These are phyloP conservation scores for Colistium nudipinnis DNA, from an alignment of 2,113 vertebrate genomes.

Conservation along the genomic window DNA sequence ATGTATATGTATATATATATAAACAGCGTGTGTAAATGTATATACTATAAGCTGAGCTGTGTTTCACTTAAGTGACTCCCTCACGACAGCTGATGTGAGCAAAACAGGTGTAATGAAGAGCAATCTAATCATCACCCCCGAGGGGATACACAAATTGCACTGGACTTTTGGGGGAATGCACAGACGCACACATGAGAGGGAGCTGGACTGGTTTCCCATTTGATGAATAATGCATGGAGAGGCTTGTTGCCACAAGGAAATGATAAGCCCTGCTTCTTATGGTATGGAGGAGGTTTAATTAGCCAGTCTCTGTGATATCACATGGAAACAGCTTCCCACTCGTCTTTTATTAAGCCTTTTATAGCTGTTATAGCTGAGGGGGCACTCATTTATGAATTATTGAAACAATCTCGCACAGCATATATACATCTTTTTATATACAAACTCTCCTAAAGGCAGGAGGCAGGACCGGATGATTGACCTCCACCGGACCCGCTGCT, in stretches of 20 bases:
- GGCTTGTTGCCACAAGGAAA: constrained; percentile 68
- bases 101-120: constrained; percentile 56
- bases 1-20: constrained; percentile 13
- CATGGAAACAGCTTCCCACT: constrained; percentile 72
- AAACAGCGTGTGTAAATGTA: too few species aligned
- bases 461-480: constrained; percentile 45
- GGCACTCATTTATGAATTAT: constrained; percentile 71
- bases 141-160: constrained; percentile 43
- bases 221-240: constrained; percentile 74
- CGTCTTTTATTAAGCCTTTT: constrained; percentile 72
- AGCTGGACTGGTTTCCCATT: constrained; percentile 47
- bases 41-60: constrained; percentile 20
- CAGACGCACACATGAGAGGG: constrained; percentile 21
- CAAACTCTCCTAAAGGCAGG: constrained; percentile 42
- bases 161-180: constrained; percentile 7
- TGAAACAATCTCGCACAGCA: constrained; percentile 55
- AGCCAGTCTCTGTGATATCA: constrained; percentile 73
- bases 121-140: constrained; percentile 66
- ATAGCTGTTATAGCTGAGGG: constrained; percentile 68
- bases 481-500: constrained; percentile 40
- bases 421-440: constrained; percentile 59
- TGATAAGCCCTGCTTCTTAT: constrained; percentile 66
- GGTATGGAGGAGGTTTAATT: constrained; percentile 76
- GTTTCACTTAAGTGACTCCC: constrained; percentile 60
- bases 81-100: constrained; percentile 67